Evolutionary conservation across 2,888 invertebrate species (phyloP).

Genomic region (Phaedon cochleariae): DNA sequence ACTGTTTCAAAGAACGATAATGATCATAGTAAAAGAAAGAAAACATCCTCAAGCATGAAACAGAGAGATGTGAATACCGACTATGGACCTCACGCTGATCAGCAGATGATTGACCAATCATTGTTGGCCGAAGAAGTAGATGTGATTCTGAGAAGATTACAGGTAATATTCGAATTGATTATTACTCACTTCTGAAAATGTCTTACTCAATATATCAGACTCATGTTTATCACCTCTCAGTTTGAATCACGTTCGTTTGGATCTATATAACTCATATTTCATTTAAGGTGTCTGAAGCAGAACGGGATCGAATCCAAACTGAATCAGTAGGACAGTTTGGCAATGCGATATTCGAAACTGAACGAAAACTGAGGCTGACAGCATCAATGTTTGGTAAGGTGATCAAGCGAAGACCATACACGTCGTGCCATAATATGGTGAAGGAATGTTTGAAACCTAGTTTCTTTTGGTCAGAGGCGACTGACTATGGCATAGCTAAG

Average conservation of each 20-base stretch:
- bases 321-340: constrained; percentile 33
- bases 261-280: too few relatives aligned
- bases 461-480: constrained; percentile 27
- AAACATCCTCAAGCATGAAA: too few relatives aligned
- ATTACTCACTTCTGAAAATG: too few relatives aligned
- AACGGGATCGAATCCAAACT: not conserved
- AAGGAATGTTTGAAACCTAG: constrained; percentile 21
- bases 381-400: constrained; percentile 35
- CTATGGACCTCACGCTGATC: not conserved
- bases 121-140: not conserved
- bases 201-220: too few relatives aligned
- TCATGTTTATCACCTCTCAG: not conserved
- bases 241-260: not conserved
- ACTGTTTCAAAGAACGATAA: not conserved
- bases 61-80: not conserved
- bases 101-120: not conserved
- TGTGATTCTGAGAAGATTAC: not conserved
- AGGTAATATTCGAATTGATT: not conserved
- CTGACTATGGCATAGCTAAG: constrained; percentile 33
- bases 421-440: constrained; percentile 33
- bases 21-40: not conserved
- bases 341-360: constrained; percentile 24
- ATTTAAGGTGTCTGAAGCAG: not conserved
- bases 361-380: constrained; percentile 26
- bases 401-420: constrained; percentile 25